Base-by-base conservation (phyloP, 1,140 invertebrate species). In the Drosophila melanogaster region DNA sequence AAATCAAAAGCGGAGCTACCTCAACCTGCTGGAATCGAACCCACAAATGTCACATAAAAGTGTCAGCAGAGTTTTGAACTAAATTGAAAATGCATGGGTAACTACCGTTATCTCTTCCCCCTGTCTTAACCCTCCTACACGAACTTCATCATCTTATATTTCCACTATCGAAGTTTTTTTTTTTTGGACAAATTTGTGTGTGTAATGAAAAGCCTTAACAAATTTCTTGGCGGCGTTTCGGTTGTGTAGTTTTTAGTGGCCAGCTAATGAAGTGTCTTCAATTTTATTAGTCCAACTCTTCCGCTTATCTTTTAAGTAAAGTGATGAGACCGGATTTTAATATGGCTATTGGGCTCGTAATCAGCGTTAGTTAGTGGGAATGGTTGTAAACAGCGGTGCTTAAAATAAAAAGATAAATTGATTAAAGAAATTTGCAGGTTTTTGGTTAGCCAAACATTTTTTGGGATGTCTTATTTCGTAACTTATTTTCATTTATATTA, bases 261-360 rank as follows among this genome's bases (percentile, higher is more conserved):
- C 50, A 46, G 56, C 77, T 86, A 87, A 86, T 86, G 59, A 83
- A 87, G 81, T 79, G 78, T 79, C 78, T 87, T 78, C 49, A 75
- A 64, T 54, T 64, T 78, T 74, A 75, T 78, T 65, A 54, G 53
- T 53, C 46, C 47, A 62, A 41, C 71, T 54, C 38, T 71, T 60
- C n/a, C 58, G 67, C 53, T 57, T 51, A 66, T 73, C 51, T 62
- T 10, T 62, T 56, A 24, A 75, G 37, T 38, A 55, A 74, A 73
- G 40, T 35, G 22, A 38, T 17, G 35, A 47, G 59, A 47, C 53
- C 24, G 47, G 44, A 51, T 65, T 75, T 44, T 41, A 41, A 54
- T 66, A 33, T 17, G 40, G 14, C 35, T 43, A 56, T 40, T 64
- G 50, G 59, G 38, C 30, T 62, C 14, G 30, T 37, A 47, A 77